Percentiles rank a stretch among this genome's conserved stretches.
Conservation (phyloP, 92 coral and sea anemone species). For the Epizoanthus ramosus region DNA sequence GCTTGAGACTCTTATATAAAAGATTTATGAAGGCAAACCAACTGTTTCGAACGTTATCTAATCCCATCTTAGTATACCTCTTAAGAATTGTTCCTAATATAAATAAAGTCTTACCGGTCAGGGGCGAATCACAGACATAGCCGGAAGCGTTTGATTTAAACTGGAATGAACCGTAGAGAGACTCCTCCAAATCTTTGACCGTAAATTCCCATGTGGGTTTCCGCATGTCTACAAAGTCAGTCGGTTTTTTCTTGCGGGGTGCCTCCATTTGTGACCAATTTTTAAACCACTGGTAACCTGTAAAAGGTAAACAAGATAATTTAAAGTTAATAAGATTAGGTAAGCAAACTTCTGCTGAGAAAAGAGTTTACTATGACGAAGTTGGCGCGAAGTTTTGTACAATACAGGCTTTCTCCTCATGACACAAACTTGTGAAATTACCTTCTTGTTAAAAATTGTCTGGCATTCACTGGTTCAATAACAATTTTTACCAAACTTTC, state of each 20-base stretch:
- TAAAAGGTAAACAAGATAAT: not conserved
- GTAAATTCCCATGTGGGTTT: constrained; percentile 38
- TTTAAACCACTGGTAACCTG: not conserved
- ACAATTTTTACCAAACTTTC: no score
- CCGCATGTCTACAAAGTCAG: constrained; percentile 2
- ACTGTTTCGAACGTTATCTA: not conserved
- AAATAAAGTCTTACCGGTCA: constrained; percentile 1
- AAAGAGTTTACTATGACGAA: not conserved
- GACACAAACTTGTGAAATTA: not conserved
- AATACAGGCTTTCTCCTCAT: not conserved
- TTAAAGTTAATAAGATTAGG: not conserved
- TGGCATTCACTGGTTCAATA: not conserved
- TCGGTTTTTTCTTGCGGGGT: not conserved
- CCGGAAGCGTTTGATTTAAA: not conserved
- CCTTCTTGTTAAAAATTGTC: not conserved
- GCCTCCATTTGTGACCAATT: constrained; percentile 3
- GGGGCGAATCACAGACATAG: not conserved
- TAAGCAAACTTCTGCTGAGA: no score
- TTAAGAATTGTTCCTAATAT: not conserved
- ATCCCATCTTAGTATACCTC: not conserved
- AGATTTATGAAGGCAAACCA: constrained; percentile 1
- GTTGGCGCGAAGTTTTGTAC: constrained; percentile 2
- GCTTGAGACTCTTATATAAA: not conserved
- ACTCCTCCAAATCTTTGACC: not conserved
- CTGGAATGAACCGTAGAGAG: constrained; percentile 10